Conservation (phyloP, 2,797 vertebrate species). For the Novumbra hubbsi region DNA sequence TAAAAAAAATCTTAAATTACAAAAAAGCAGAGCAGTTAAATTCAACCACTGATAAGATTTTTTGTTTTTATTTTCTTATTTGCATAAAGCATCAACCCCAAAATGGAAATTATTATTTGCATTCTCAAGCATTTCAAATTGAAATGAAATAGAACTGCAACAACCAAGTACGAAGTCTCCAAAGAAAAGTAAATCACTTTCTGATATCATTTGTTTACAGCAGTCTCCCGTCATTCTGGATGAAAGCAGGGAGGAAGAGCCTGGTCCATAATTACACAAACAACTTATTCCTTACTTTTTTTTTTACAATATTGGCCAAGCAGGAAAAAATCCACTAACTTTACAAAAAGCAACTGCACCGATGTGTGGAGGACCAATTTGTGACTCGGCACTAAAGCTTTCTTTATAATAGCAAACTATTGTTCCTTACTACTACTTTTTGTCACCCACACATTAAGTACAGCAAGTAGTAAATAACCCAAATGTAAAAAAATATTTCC, state of each 20-base stretch:
- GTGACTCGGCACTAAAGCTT: conserved; percentile 26
- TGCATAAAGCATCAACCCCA: conserved; percentile 72
- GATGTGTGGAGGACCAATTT: conserved; percentile 39
- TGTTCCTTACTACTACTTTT: conserved; percentile 10
- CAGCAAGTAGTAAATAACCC: conserved; percentile 4
- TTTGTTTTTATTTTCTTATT: conserved; percentile 63
- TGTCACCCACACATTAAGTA: conserved; percentile 13
- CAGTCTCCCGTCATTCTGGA: conserved; percentile 51
- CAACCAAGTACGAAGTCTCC: conserved; percentile 66
- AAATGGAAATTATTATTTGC: conserved; percentile 56
- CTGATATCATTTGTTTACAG: conserved; percentile 74
- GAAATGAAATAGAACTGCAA: conserved; percentile 53
- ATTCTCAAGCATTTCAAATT: conserved; percentile 58
- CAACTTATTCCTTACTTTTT: conserved; percentile 52
- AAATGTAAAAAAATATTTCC: conserved; percentile 2
- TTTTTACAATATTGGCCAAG: conserved; percentile 53
- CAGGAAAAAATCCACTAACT: conserved; percentile 36
- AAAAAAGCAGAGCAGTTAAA: conserved; percentile 65
- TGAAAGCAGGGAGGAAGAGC: conserved; percentile 57
- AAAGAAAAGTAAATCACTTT: conserved; percentile 71
- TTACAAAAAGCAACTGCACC: conserved; percentile 44
- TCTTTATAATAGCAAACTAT: conserved; percentile 1
- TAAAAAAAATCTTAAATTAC: conserved; percentile 45
- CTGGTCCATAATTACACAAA: conserved; percentile 75
- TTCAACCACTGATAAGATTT: conserved; percentile 62